These are phyloP conservation scores for Luperina testacea DNA, from an alignment of 2,888 invertebrate genomes.

Conservation along the genomic window DNA sequence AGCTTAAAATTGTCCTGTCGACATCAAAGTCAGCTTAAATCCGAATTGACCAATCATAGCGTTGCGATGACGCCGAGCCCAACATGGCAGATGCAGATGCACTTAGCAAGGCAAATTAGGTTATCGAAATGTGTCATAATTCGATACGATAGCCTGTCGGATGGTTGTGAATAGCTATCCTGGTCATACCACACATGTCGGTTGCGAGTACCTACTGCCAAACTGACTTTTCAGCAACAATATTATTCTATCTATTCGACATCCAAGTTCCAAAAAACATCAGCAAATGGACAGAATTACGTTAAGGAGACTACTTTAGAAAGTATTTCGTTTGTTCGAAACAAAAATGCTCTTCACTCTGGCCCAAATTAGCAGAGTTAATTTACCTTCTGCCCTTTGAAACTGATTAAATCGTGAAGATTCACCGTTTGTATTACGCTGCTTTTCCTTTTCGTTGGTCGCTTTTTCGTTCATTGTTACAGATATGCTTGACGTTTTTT, in stretches of 20 bases:
- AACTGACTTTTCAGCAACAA: background rate
- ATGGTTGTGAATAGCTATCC: too few species aligned
- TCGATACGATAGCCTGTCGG: too few species aligned
- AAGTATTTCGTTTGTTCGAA: conserved; percentile 48
- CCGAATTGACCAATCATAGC: too few species aligned
- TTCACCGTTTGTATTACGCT: conserved; percentile 7
- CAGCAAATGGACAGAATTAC: conserved; percentile 36
- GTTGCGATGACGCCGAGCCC: too few species aligned
- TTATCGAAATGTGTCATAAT: too few species aligned
- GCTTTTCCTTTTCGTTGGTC: background rate
- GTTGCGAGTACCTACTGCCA: background rate
- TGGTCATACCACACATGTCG: too few species aligned
- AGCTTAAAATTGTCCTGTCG: too few species aligned
- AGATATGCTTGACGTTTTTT: background rate
- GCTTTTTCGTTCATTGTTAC: conserved; percentile 9
- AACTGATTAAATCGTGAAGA: conserved; percentile 39
- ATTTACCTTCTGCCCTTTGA: conserved; percentile 50
- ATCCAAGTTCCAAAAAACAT: conserved; percentile 9
- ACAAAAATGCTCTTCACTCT: conserved; percentile 46
- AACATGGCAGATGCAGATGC: too few species aligned
- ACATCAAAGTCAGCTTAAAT: too few species aligned
- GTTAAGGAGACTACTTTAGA: conserved; percentile 30
- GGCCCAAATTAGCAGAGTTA: conserved; percentile 45
- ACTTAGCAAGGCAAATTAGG: too few species aligned
- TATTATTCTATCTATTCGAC: background rate